Evolutionary conservation across 1,140 invertebrate species (phyloP).

Genomic region (Drosophila yakuba): DNA sequence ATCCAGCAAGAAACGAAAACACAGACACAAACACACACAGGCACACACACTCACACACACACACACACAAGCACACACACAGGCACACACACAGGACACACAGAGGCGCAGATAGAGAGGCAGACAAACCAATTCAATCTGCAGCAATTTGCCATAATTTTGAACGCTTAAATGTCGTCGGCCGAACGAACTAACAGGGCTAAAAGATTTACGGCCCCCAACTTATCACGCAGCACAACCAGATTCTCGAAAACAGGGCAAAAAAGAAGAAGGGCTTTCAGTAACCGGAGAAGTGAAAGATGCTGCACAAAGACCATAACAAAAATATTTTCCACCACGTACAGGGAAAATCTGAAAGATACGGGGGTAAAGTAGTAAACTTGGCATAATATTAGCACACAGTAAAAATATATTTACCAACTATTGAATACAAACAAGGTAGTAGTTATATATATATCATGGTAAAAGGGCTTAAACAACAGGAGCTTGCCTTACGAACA

Average conservation of each 20-base stretch:
- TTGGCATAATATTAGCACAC: background rate
- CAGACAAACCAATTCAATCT: conserved; percentile 51
- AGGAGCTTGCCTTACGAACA: too few relatives aligned
- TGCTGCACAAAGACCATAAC: conserved; percentile 66
- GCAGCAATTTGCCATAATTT: conserved; percentile 58
- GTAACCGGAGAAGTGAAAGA: conserved; percentile 24
- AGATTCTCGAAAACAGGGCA: conserved; percentile 15
- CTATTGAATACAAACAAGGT: background rate
- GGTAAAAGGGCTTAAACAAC: too few relatives aligned
- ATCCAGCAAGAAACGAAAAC: conserved; percentile 31
- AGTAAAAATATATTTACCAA: background rate
- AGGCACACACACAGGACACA: too few relatives aligned
- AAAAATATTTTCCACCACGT: conserved; percentile 57
- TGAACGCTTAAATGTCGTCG: conserved; percentile 46
- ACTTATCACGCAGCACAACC: conserved; percentile 38
- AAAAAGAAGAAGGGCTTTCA: background rate
- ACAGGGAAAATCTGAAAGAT: conserved; percentile 14
- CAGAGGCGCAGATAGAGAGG: background rate
- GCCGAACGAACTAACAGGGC: conserved; percentile 52
- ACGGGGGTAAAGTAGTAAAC: background rate
- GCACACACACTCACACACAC: background rate
- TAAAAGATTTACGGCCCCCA: conserved; percentile 48
- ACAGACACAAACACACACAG: conserved; percentile 1
- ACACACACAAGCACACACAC: too few relatives aligned
- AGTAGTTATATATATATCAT: too few relatives aligned